phyloP scores from a whole-genome alignment of 1,140 invertebrate genomes.

The Drosophila azteca region DNA sequence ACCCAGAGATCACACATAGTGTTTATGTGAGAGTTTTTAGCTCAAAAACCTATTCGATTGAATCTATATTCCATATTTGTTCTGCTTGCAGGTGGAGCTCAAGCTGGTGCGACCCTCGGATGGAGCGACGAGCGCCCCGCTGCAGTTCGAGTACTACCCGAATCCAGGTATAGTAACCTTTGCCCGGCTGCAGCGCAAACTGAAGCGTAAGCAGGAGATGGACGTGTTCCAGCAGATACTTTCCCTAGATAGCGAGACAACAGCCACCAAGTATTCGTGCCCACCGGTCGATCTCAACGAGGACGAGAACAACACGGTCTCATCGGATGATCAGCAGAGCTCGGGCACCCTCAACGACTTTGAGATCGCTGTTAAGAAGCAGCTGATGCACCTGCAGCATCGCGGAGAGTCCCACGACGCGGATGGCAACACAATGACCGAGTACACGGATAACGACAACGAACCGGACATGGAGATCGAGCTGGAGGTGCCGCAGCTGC shows the following conservation, averaged over 20 bases:
- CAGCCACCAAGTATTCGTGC: slow-evolving; percentile 78
- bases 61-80: too few species aligned
- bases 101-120: slow-evolving; percentile 94
- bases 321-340: slow-evolving; percentile 77
- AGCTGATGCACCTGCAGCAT: slow-evolving; percentile 42
- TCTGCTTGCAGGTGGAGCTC: slow-evolving; percentile 87
- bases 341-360: slow-evolving; percentile 76
- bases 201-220: slow-evolving; percentile 88
- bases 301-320: slow-evolving; percentile 72
- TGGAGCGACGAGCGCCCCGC: slow-evolving; percentile 90
- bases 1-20: slow-evolving; percentile 88
- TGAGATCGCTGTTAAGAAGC: slow-evolving; percentile 62
- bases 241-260: slow-evolving; percentile 77
- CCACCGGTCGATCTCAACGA: slow-evolving; percentile 65
- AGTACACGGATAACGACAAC: slow-evolving; percentile 71
- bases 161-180: slow-evolving; percentile 93
- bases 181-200: slow-evolving; percentile 88
- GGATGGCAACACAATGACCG: slow-evolving; percentile 58
- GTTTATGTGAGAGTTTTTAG: slow-evolving; percentile 85
- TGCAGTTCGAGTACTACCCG: slow-evolving; percentile 88
- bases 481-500: slow-evolving; percentile 69
- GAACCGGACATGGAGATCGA: slow-evolving; percentile 74
- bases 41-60: too few species aligned
- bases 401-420: slow-evolving; percentile 56
- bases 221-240: slow-evolving; percentile 83